These are phyloP conservation scores for Ia io DNA, from an alignment of 2,113 vertebrate genomes.

Conservation along the genomic window DNA sequence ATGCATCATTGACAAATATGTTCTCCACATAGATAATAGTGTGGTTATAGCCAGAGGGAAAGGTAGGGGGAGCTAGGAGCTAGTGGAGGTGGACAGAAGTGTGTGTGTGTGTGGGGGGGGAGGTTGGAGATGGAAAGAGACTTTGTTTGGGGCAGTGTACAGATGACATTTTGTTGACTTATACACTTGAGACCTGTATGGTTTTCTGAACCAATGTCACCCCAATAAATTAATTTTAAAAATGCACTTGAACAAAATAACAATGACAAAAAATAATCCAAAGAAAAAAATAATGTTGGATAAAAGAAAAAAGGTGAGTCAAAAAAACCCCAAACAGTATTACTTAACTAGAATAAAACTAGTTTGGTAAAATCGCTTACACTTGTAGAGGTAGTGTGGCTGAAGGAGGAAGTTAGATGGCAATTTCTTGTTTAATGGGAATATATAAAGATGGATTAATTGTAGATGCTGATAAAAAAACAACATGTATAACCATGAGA, in stretches of 20 bases:
- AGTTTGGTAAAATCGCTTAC: neutral
- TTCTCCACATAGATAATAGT: too few species aligned
- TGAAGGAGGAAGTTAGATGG: neutral
- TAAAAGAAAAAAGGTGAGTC: neutral
- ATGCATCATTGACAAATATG: too few species aligned
- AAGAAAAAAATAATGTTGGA: neutral
- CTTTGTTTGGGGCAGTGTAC: too few species aligned
- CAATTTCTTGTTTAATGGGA: neutral
- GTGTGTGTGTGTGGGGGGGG: too few species aligned
- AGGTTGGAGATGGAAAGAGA: too few species aligned
- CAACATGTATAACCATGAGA: neutral
- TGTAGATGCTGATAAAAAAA: slow-evolving; percentile 3
- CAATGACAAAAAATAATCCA: neutral
- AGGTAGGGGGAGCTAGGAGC: too few species aligned
- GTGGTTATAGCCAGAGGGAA: too few species aligned
- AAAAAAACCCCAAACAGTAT: neutral
- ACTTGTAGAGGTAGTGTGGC: neutral
- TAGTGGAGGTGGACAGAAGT: too few species aligned
- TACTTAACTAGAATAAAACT: neutral
- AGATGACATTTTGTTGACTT: too few species aligned
- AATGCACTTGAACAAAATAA: neutral
- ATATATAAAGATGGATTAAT: slow-evolving; percentile 1
- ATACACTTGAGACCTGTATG: too few species aligned
- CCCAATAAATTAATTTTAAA: neutral
- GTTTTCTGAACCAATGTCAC: too few species aligned